Conservation (phyloP, 2,888 invertebrate genomes). For the Agapetus fuscipes region DNA sequence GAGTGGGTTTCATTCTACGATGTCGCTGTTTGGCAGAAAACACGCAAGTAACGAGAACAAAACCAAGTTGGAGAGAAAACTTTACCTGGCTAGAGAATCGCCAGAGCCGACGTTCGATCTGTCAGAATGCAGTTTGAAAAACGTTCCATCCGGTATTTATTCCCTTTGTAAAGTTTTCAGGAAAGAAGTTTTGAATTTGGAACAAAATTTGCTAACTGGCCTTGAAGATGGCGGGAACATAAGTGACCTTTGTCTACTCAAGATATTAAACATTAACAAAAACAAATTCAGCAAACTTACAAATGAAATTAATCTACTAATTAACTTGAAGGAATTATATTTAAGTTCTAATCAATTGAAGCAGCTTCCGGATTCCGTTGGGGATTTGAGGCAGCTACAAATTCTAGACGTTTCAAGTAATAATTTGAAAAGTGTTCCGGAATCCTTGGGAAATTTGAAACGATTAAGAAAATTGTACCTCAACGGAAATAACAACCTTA, state of each 20-base stretch:
- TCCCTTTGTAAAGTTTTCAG: slow-evolving; percentile 73
- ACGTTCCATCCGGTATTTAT: slow-evolving; percentile 68
- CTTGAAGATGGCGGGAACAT: slow-evolving; percentile 63
- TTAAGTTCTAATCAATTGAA: slow-evolving; percentile 62
- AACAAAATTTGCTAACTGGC: slow-evolving; percentile 59
- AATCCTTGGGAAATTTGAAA: slow-evolving; percentile 51
- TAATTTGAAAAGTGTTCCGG: slow-evolving; percentile 52
- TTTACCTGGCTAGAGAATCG: slow-evolving; percentile 53
- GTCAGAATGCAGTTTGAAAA: slow-evolving; percentile 64
- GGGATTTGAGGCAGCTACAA: slow-evolving; percentile 51
- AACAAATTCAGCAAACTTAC: slow-evolving; percentile 58
- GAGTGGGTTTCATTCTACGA: slow-evolving; percentile 24
- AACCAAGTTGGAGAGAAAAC: slow-evolving; percentile 34
- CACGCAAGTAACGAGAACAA: slow-evolving; percentile 22
- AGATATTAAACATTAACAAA: slow-evolving; percentile 54
- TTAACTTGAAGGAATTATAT: slow-evolving; percentile 63
- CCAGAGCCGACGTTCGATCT: slow-evolving; percentile 76
- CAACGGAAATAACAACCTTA: slow-evolving; percentile 48
- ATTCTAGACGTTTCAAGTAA: slow-evolving; percentile 65
- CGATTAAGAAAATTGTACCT: slow-evolving; percentile 52
- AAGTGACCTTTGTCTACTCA: slow-evolving; percentile 57
- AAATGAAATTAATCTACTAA: slow-evolving; percentile 53
- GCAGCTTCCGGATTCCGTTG: slow-evolving; percentile 54
- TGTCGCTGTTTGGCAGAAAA: slow-evolving; percentile 37
- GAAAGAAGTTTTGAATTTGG: slow-evolving; percentile 58